phyloP scores from a whole-genome alignment of 2,888 invertebrate genomes.

The Ceriagrion tenellum region DNA sequence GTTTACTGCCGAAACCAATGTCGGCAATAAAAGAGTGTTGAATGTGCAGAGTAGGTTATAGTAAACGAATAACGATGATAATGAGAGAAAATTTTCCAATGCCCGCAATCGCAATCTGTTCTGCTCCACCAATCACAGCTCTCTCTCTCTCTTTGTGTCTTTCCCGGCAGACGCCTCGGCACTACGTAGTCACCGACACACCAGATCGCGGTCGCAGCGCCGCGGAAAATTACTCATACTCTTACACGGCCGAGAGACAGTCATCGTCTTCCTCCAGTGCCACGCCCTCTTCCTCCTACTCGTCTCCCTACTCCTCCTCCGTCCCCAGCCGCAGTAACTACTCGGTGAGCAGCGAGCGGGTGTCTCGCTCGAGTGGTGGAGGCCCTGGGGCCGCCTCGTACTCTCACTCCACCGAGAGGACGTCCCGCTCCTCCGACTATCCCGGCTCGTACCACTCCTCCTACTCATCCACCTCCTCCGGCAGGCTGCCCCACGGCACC shows the following conservation, averaged over 20 bases:
- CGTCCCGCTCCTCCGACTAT: constrained; percentile 77
- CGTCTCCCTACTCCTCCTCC: constrained; percentile 78
- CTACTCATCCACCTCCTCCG: constrained; percentile 88
- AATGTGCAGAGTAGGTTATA: too few species aligned
- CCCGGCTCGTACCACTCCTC: constrained; percentile 89
- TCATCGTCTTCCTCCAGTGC: constrained; percentile 78
- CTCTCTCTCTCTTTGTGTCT: constrained; percentile 63
- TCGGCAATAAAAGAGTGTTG: too few species aligned
- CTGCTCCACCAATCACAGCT: background rate
- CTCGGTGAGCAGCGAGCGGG: constrained; percentile 85
- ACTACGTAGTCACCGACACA: constrained; percentile 91
- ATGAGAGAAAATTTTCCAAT: background rate
- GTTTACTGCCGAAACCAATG: too few species aligned
- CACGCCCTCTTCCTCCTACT: constrained; percentile 78
- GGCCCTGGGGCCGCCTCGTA: constrained; percentile 85
- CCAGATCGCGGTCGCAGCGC: constrained; percentile 84
- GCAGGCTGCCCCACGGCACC: constrained; percentile 90
- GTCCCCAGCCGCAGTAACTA: constrained; percentile 80
- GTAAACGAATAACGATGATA: background rate
- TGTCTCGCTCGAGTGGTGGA: constrained; percentile 83
- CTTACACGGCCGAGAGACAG: constrained; percentile 85
- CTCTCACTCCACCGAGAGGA: constrained; percentile 82
- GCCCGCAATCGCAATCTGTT: background rate
- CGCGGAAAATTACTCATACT: constrained; percentile 92
- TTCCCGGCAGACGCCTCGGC: constrained; percentile 87